phyloP scores from a whole-genome alignment of 1,140 invertebrate species.

The Panulirus ornatus region DNA sequence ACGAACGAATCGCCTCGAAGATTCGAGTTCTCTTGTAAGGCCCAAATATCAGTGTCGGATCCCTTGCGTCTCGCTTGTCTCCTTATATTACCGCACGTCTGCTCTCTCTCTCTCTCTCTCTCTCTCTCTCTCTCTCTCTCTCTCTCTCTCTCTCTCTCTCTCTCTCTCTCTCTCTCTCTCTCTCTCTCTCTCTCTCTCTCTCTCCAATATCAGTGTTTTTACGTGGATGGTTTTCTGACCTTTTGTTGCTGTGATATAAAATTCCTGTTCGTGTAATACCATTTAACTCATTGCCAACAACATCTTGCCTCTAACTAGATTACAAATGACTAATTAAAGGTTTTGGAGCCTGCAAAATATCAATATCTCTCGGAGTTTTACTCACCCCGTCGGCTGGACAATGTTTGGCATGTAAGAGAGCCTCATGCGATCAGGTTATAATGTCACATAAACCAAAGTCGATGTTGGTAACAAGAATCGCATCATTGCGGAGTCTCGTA shows the following conservation, averaged over 20 bases:
- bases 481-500: not conserved
- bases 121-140: not conserved
- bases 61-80: too few species aligned
- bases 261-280: too few species aligned
- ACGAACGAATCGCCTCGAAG: too few species aligned
- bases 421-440: not conserved
- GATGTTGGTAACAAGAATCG: not conserved
- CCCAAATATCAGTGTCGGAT: too few species aligned
- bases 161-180: not conserved
- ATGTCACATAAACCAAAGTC: not conserved
- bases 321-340: not conserved
- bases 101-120: not conserved
- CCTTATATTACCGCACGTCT: not conserved
- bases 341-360: not conserved
- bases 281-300: too few species aligned
- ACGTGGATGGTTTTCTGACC: not conserved
- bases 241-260: too few species aligned
- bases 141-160: not conserved
- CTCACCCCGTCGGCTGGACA: too few species aligned
- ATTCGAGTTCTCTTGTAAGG: too few species aligned
- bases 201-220: not conserved
- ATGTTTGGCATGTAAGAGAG: not conserved
- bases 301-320: not conserved
- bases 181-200: conserved; percentile 3
- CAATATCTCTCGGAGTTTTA: not conserved